Evolutionary conservation across 1,140 invertebrate species (phyloP).

Genomic region (Lepidostoma basale): DNA sequence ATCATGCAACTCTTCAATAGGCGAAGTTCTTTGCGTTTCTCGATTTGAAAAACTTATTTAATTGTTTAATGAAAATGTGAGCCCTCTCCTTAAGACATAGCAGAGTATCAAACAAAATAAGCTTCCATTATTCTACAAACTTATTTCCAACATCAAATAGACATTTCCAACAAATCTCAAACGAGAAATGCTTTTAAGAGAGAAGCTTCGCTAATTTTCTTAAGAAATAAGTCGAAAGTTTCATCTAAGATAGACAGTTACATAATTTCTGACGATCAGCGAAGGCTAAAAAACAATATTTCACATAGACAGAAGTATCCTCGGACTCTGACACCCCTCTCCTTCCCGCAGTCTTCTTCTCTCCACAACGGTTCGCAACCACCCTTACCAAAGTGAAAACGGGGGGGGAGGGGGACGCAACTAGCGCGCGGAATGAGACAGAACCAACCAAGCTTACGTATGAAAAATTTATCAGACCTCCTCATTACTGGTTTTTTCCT

Average conservation of each 20-base stretch:
- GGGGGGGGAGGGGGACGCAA: conserved; percentile 18
- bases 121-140: no score
- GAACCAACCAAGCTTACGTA: conserved; percentile 27
- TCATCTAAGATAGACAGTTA: not conserved
- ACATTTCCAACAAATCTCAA: not conserved
- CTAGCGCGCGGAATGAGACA: not conserved
- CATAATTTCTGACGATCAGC: not conserved
- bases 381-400: not conserved
- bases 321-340: not conserved
- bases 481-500: conserved; percentile 47
- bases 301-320: not conserved
- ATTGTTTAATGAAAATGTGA: no score
- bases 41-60: no score
- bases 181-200: not conserved
- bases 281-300: conserved; percentile 9
- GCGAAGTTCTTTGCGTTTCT: no score
- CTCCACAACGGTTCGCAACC: not conserved
- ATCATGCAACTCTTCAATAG: no score
- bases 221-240: not conserved
- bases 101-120: no score
- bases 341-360: not conserved
- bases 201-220: not conserved
- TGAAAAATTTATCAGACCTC: conserved; percentile 47
- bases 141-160: no score
- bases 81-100: no score